Percentiles rank a stretch among this genome's conserved stretches.
Conservation (phyloP, 2,113 vertebrate species). For the Danionella cerebrum region DNA sequence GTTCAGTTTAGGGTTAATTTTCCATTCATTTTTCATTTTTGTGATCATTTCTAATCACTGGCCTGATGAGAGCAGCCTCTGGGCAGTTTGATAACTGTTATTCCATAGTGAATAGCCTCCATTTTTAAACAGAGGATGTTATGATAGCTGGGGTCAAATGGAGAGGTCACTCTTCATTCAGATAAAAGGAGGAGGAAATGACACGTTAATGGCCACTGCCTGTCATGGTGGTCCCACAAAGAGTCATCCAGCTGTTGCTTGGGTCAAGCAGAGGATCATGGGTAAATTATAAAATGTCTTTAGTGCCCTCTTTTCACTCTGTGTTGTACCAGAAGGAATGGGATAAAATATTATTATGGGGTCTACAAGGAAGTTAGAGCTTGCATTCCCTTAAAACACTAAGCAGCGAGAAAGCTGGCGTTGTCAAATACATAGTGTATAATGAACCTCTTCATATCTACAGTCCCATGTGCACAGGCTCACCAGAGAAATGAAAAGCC, state of each 20-base stretch:
- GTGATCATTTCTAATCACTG: conserved; percentile 73
- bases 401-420: too few species aligned
- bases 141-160: conserved; percentile 75
- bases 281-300: neutral
- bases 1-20: conserved; percentile 14
- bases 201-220: conserved; percentile 71
- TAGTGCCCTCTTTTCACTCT: neutral
- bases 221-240: conserved; percentile 60
- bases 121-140: conserved; percentile 81
- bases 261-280: conserved; percentile 20
- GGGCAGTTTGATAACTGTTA: conserved; percentile 69
- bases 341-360: neutral
- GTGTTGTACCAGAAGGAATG: neutral
- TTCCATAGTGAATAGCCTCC: conserved; percentile 66
- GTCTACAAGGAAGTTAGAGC: too few species aligned
- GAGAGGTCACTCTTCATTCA: conserved; percentile 72
- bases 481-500: conserved; percentile 35
- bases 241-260: conserved; percentile 39
- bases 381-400: too few species aligned
- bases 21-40: conserved; percentile 40
- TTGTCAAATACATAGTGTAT: too few species aligned
- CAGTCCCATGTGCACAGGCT: conserved; percentile 8
- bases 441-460: conserved; percentile 9
- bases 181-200: conserved; percentile 80
- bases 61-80: conserved; percentile 70